Percentiles rank a stretch among this genome's conserved stretches.
Conservation (phyloP, 2,888 invertebrate species). For the Ornithoptera alexandrae region DNA sequence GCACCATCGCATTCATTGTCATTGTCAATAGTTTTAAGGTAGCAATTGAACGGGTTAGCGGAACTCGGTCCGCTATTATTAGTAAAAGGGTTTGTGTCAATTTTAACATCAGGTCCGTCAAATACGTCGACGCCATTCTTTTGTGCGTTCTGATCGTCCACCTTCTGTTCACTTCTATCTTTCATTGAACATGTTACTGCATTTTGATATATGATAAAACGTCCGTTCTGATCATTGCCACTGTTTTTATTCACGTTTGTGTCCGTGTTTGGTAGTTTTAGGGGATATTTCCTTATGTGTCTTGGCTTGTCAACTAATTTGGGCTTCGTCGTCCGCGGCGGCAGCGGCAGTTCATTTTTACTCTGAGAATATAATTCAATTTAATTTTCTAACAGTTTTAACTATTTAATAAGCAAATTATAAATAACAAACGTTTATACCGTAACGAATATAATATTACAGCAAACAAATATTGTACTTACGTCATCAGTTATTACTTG, state of each 20-base stretch:
- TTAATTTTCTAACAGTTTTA: neutral
- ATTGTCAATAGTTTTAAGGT: conserved; percentile 35
- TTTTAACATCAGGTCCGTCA: conserved; percentile 45
- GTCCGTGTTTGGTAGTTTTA: conserved; percentile 44
- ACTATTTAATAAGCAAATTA: too few relatives aligned
- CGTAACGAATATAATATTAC: too few relatives aligned
- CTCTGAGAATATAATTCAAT: conserved; percentile 40
- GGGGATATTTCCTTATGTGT: conserved; percentile 63
- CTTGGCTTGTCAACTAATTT: conserved; percentile 64
- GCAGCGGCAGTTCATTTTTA: conserved; percentile 57
- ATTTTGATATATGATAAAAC: conserved; percentile 60
- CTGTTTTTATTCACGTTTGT: neutral
- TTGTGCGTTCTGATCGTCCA: conserved; percentile 22
- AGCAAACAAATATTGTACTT: neutral
- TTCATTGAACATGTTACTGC: conserved; percentile 40
- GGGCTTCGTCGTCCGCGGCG: conserved; percentile 60
- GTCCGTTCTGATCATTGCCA: conserved; percentile 13
- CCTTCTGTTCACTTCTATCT: conserved; percentile 21
- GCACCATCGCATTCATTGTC: conserved; percentile 28
- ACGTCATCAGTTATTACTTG: neutral
- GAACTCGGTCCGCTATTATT: conserved; percentile 38
- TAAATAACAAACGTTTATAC: too few relatives aligned
- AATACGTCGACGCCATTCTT: conserved; percentile 45
- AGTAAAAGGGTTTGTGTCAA: conserved; percentile 57
- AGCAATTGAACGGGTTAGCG: conserved; percentile 50